Base-by-base conservation (phyloP, 2,113 vertebrate species). In the Neolamprologus tretocephalus region DNA sequence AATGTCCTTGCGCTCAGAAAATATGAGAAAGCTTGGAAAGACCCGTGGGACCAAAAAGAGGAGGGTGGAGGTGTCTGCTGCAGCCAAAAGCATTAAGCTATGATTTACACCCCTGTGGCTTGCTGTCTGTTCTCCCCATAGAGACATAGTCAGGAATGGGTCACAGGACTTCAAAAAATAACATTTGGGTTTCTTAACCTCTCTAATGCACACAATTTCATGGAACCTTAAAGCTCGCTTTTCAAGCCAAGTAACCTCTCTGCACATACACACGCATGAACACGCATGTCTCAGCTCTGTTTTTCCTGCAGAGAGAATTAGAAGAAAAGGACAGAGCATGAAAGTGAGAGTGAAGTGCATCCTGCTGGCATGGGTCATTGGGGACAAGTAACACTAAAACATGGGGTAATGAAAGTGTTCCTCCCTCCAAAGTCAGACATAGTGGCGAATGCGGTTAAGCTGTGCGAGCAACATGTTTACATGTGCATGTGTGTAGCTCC, bases 171-270 rank as follows among this genome's bases (percentile, higher is more conserved):
- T 95, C 95, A 96, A 93, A 96, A 96, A 95, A 95, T 93, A 96
- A 94, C 95, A 96, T 96, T 96, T 96, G 94, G 95, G 94, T 95
- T 96, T 88, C 91, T 86, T 97, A 95, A 96, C 93, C 90, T 87
- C 17, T 90, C 86, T 87, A 96, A 96, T 93, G 92, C 37, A 94
- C 93, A 87, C 91, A 84, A 94, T 95, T 94, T 95, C 94, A 95
- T 92, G 93, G 94, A 95, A 93, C 93, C 89, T 94, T 94, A 96
- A 81, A 95, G 80, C 80, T 83, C 85, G 19, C 73, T 88, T 85
- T 90, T 88, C 83, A 68, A 88, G 86, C 83, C 89, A 81, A 91
- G 92, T 80, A 85, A 84, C 87, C 63, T 54, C 86, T 68, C 84
- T 10, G 71, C 47, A 61, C 61, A 73, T 84, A 33, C 47, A 81